These are phyloP conservation scores for Apeira syringaria DNA, from an alignment of 2,888 invertebrate species.

Conservation along the genomic window DNA sequence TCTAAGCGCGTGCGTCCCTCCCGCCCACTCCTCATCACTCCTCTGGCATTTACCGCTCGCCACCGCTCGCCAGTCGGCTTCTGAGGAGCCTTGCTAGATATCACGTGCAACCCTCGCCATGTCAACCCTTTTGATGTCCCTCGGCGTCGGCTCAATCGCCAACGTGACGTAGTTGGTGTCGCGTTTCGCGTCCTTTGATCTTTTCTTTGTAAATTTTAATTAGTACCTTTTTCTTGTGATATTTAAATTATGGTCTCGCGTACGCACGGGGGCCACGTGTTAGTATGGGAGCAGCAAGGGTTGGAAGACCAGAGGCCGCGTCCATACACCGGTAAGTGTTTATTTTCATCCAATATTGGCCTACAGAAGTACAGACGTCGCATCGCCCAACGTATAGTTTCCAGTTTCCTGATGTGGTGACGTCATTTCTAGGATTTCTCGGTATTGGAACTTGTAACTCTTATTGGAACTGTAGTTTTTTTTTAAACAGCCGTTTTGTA, in stretches of 20 bases:
- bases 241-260: conserved; percentile 63
- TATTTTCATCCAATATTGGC: conserved; percentile 22
- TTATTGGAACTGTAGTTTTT: too few species aligned
- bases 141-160: conserved; percentile 53
- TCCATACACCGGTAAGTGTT: conserved; percentile 56
- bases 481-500: too few species aligned
- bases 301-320: conserved; percentile 80
- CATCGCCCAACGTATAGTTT: not conserved
- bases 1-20: conserved; percentile 53
- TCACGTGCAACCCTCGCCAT: conserved; percentile 58
- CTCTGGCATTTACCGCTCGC: conserved; percentile 50
- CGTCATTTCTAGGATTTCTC: not conserved
- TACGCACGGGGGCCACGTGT: conserved; percentile 85
- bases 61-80: conserved; percentile 27
- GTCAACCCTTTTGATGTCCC: conserved; percentile 41
- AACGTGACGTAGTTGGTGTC: conserved; percentile 72
- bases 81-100: conserved; percentile 7
- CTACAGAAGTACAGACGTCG: too few species aligned
- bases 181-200: conserved; percentile 5
- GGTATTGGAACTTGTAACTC: too few species aligned
- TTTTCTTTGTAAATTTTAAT: conserved; percentile 2
- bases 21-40: conserved; percentile 20
- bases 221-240: not conserved
- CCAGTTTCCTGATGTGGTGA: not conserved
- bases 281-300: conserved; percentile 89